A percentile compares a stretch with the other conserved stretches of the same genome.
These are phyloP conservation scores for Odontophorus gujanensis DNA, from an alignment of 2,113 vertebrate species.

Conservation along the genomic window DNA sequence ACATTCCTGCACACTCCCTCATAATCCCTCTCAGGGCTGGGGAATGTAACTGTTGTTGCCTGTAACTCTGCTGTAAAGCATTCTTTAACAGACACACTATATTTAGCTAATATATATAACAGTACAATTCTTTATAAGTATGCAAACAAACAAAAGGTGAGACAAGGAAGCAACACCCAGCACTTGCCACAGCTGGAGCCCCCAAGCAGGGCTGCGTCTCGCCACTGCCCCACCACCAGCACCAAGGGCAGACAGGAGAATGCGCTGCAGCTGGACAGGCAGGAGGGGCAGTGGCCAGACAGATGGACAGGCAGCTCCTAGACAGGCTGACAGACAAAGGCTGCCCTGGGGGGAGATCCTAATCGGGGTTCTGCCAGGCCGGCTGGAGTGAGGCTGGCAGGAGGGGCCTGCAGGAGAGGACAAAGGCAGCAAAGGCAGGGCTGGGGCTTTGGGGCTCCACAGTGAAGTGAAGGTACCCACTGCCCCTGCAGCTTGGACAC, in stretches of 20 bases:
- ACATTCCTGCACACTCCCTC: slow-evolving; percentile 59
- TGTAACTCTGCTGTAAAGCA: neutral
- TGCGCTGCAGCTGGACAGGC: neutral
- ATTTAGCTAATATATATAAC: neutral
- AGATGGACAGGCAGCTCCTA: neutral
- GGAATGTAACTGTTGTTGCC: slow-evolving; percentile 31
- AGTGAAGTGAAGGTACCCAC: neutral
- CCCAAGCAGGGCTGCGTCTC: fast-evolving
- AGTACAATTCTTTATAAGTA: neutral
- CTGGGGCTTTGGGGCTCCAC: neutral
- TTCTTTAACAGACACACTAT: neutral
- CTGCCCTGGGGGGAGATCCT: neutral
- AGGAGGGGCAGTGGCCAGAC: neutral
- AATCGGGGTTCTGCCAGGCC: fast-evolving
- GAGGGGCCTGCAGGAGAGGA: neutral
- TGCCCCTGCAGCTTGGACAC: neutral
- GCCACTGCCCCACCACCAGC: neutral
- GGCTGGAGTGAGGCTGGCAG: neutral
- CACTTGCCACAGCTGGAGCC: fast-evolving
- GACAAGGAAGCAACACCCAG: no score
- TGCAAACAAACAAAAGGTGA: neutral
- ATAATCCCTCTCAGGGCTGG: slow-evolving; percentile 26
- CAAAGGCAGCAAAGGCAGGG: no score
- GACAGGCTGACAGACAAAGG: neutral
- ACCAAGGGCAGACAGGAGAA: neutral